Evolutionary conservation across 2,797 vertebrate genomes (phyloP), one percentile per base, ranked within the genome.

Genomic region (Anabacerthia variegaticeps): DNA sequence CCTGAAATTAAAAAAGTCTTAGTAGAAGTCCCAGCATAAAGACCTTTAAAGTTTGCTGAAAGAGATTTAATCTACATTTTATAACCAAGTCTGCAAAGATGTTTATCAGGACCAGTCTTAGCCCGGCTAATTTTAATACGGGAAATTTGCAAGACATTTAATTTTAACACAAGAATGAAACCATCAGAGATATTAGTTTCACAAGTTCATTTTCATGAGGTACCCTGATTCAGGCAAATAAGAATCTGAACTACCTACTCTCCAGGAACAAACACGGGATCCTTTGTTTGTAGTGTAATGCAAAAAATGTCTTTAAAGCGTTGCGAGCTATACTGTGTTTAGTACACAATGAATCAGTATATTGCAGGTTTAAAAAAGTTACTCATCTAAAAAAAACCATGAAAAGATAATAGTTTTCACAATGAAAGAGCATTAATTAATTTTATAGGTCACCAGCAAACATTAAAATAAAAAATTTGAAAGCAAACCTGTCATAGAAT

Each of bases 61-160:
- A 58, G 59, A 89, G 49, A 92, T 94, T 94, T 77, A 49, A 94
- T 93, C 58, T 81, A 66, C 14, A 32, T 81, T 95, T 91, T 87
- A 61, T 54, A 85, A 79, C 13, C 15, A 89, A 72, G 26, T 58
- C 81, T 85, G 43, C n/a, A 68, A 91, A 92, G 46, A 68, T 79
- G 5, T 14, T 91, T 91, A 89, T 93, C 75, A 87, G 44, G 79
- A 69, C 3, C 22, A 69, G 20, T 59, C 49, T 66, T 59, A 77
- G 13, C 10, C 17, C 19, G 56, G n/a, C 3, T 83, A 89, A 75
- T 55, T 88, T 89, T 84, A 78, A 55, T 61, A 68, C 0, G 1
- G 58, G 37, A 82, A 91, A 83, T 66, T 65, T 39, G 4, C 21
- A 78, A 84, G 39, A 72, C 2, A 3, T 44, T 61, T 75, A 39